These are phyloP conservation scores for Seriola rivoliana DNA, from an alignment of 2,113 vertebrate species.

Conservation along the genomic window DNA sequence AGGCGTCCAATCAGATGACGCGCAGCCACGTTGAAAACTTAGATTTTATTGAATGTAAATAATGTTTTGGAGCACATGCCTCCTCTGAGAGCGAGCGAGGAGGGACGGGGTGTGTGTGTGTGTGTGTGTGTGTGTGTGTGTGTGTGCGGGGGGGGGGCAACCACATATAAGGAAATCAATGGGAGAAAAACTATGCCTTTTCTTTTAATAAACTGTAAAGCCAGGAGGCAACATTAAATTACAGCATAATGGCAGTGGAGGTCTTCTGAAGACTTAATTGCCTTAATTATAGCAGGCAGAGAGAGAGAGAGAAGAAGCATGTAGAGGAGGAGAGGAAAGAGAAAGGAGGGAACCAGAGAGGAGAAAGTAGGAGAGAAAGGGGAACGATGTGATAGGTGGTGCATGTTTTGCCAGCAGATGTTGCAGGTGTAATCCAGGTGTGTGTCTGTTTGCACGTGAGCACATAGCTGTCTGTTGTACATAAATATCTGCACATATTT, in stretches of 20 bases:
- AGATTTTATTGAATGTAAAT: constrained; percentile 76
- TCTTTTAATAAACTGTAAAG: constrained; percentile 87
- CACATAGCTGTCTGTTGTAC: background rate
- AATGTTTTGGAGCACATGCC: constrained; percentile 66
- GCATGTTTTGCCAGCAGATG: constrained; percentile 6
- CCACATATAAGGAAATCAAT: constrained; percentile 84
- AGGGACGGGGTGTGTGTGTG: background rate
- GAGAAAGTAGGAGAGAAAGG: constrained; percentile 7
- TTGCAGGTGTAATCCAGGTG: constrained; percentile 65
- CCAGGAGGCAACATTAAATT: constrained; percentile 88
- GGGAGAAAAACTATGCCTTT: constrained; percentile 85
- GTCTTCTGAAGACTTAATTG: constrained; percentile 86
- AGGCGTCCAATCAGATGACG: constrained; percentile 32
- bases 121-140: no score
- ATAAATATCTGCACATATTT: background rate
- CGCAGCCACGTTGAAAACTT: constrained; percentile 41
- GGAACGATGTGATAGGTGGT: constrained; percentile 18
- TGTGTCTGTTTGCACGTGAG: constrained; percentile 15
- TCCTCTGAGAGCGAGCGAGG: constrained; percentile 42
- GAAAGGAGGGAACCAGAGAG: constrained; percentile 7
- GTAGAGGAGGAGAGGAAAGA: constrained; percentile 19
- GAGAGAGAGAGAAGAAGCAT: constrained; percentile 49
- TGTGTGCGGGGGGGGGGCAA: constrained; percentile 30
- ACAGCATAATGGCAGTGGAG: constrained; percentile 82
- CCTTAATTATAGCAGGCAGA: constrained; percentile 85